A percentile compares a stretch with the other conserved stretches of the same genome.
Conservation (phyloP, 2,113 vertebrate species). For the Tautogolabrus adspersus region DNA sequence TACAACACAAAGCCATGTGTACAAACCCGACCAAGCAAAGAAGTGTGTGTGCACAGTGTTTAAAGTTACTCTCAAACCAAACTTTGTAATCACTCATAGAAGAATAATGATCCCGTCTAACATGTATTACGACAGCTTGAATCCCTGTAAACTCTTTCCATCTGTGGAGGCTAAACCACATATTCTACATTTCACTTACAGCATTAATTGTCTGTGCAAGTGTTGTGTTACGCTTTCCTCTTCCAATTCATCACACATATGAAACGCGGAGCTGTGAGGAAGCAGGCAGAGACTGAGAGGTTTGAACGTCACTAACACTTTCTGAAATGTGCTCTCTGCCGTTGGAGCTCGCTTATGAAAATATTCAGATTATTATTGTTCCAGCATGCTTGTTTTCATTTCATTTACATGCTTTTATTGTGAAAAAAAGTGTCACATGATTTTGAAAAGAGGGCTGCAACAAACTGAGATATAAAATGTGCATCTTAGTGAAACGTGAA, state of each 20-base stretch:
- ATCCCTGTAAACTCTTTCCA: constrained; percentile 22
- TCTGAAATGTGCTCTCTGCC: constrained; percentile 24
- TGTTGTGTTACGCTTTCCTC: constrained; percentile 24
- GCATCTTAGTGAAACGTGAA: not conserved
- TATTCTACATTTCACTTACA: constrained; percentile 25
- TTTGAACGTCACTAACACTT: constrained; percentile 31
- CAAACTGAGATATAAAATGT: constrained; percentile 3
- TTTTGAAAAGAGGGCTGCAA: not conserved
- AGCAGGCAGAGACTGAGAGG: constrained; percentile 17
- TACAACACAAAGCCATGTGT: no score
- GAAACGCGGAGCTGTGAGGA: constrained; percentile 21
- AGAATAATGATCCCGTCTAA: not conserved
- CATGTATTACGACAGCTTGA: constrained; percentile 6
- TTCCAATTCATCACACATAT: constrained; percentile 31
- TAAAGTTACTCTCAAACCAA: not conserved
- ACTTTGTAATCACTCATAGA: not conserved
- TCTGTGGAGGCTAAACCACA: constrained; percentile 22
- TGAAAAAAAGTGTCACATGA: constrained; percentile 4
- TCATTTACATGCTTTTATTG: constrained; percentile 29
- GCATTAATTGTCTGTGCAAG: constrained; percentile 46
- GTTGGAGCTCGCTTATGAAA: constrained; percentile 18
- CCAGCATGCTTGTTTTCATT: constrained; percentile 42
- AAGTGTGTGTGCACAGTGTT: no score
- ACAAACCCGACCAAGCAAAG: no score
- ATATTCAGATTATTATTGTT: constrained; percentile 24